These are phyloP conservation scores for Rhagophthalmus giganteus DNA, from an alignment of 2,888 invertebrate genomes.

Conservation along the genomic window DNA sequence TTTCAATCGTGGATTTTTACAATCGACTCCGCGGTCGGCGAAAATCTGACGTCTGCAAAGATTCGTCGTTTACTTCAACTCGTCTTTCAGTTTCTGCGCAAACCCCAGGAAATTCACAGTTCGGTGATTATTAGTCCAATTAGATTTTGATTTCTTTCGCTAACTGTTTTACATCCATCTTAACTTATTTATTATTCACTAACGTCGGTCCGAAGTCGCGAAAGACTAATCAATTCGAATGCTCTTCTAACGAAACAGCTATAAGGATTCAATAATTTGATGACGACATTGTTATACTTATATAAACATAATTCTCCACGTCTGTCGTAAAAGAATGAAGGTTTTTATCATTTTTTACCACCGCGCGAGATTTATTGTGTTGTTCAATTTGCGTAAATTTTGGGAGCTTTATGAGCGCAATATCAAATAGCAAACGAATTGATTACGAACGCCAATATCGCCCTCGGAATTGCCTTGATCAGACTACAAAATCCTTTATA, in stretches of 20 bases:
- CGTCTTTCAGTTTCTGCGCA: constrained; percentile 23
- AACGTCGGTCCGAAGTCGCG: too few relatives aligned
- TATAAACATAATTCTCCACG: neutral
- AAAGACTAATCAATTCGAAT: neutral
- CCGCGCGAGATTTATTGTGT: constrained; percentile 5
- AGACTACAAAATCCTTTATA: constrained; percentile 17
- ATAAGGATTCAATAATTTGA: neutral
- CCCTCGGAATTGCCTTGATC: constrained; percentile 20
- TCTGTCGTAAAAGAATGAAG: neutral
- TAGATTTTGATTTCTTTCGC: neutral
- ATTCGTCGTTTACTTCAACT: constrained; percentile 11
- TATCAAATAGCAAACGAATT: constrained; percentile 27
- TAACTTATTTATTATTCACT: too few relatives aligned
- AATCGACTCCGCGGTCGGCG: neutral
- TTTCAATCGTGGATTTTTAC: too few relatives aligned
- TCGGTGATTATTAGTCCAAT: neutral
- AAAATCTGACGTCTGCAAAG: constrained; percentile 11
- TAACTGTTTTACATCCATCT: neutral
- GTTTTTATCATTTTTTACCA: constrained; percentile 13
- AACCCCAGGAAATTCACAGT: constrained; percentile 5
- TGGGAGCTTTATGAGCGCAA: constrained; percentile 14
- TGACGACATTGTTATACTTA: neutral
- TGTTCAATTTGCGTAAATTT: constrained; percentile 6
- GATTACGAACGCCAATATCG: constrained; percentile 14
- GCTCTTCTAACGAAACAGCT: neutral